Evolutionary conservation across 2,888 invertebrate genomes (phyloP), one percentile per base, ranked within the genome.

Genomic region (Andrena trimmerana): DNA sequence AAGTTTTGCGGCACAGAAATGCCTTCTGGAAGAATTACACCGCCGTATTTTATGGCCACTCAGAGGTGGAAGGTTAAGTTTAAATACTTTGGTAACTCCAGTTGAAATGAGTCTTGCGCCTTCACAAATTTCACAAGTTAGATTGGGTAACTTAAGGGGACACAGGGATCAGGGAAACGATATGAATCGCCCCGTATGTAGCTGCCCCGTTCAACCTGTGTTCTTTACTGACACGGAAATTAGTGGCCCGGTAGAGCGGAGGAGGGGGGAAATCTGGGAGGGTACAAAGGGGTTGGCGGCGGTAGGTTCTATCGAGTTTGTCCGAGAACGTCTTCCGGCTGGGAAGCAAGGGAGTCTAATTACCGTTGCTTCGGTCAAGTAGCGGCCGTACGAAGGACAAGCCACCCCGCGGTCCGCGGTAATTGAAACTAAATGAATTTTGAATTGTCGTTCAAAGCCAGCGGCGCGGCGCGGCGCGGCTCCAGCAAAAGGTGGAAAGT

Each of bases 371-470:
- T 31, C 68, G 60, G 75, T 69, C 54, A 65, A 82, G 83, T 75
- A 75, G 68, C 8, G 66, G 27, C 63, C 68, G 75, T 63, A 73
- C 66, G 83, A 83, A 85, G 84, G 80, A 85, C 83, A 85, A 77
- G 80, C 83, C 77, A 59, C 33, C 31, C 48, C 66, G 78, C 71
- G 81, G 78, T 54, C 57, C 20, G 78, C 66, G 78, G 85, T 84
- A 84, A 78, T 84, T 84, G 84, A 81, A 84, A 81, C 70, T 81
- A 81, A 85, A 85, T 84, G 84, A 84, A 85, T 85, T 83, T 84
- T 77, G 66, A 82, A 85, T 76, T 76, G 81, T 79, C 78, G 76
- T 76, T 81, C 67, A 76, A 81, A 85, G 75, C 75, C 74, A 81
- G 48, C 54, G 78, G 76, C 54, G 70, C 75, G 33, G 54, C 36